phyloP scores from a whole-genome alignment of 2,113 vertebrate genomes.

The Phasianus colchicus region DNA sequence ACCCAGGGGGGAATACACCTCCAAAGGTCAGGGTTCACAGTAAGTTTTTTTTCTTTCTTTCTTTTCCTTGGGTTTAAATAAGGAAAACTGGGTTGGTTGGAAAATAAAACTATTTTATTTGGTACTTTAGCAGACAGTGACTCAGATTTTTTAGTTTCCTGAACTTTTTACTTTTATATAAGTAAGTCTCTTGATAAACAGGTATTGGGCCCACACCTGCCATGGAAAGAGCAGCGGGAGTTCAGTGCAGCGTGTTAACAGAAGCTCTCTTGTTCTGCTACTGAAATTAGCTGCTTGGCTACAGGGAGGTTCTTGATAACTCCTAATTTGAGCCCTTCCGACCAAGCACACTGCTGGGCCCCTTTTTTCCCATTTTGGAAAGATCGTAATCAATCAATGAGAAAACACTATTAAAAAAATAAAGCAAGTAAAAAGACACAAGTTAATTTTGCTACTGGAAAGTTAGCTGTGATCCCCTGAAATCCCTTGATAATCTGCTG shows the following conservation, averaged over 20 bases:
- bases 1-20: slow-evolving; percentile 71
- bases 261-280: slow-evolving; percentile 69
- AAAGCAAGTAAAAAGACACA: neutral
- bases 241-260: slow-evolving; percentile 66
- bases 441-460: slow-evolving; percentile 28
- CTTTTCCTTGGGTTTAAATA: slow-evolving; percentile 68
- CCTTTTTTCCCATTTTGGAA: neutral
- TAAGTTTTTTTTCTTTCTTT: slow-evolving; percentile 52
- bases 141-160: slow-evolving; percentile 79
- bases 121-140: slow-evolving; percentile 79
- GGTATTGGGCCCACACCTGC: slow-evolving; percentile 77
- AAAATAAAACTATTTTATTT: slow-evolving; percentile 81
- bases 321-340: slow-evolving; percentile 31
- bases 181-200: slow-evolving; percentile 75
- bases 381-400: slow-evolving; percentile 26
- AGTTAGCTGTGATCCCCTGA: neutral
- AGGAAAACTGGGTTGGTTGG: slow-evolving; percentile 73
- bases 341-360: neutral
- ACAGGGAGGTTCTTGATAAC: slow-evolving; percentile 65
- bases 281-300: slow-evolving; percentile 56
- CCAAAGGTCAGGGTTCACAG: slow-evolving; percentile 74
- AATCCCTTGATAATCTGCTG: neutral
- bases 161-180: slow-evolving; percentile 69
- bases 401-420: neutral
- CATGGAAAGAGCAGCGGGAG: slow-evolving; percentile 74